A percentile compares a stretch with the other conserved stretches of the same genome.
phyloP scores from a whole-genome alignment of 2,888 invertebrate species.

The Tupiocoris notatus region DNA sequence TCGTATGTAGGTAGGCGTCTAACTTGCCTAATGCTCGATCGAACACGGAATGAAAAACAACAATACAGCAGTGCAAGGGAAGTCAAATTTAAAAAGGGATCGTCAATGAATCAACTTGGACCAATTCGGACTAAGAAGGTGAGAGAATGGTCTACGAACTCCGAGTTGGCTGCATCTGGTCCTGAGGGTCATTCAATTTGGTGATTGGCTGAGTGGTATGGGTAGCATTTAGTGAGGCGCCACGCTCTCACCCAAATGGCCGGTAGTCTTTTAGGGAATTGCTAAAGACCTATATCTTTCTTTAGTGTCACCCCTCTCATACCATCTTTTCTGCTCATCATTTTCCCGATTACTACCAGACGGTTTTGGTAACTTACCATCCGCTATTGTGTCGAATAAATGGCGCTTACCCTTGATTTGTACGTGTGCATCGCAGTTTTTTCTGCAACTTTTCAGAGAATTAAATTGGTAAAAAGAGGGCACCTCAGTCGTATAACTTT shows the following conservation, averaged over 20 bases:
- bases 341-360: neutral
- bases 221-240: slow-evolving; percentile 26
- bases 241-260: slow-evolving; percentile 36
- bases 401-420: too few relatives aligned
- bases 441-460: too few relatives aligned
- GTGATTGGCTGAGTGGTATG: neutral
- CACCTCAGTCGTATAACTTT: too few relatives aligned
- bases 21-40: too few relatives aligned
- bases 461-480: too few relatives aligned
- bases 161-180: neutral
- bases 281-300: slow-evolving; percentile 31
- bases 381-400: too few relatives aligned
- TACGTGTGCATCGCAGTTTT: too few relatives aligned
- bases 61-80: too few relatives aligned
- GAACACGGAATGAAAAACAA: too few relatives aligned
- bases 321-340: neutral
- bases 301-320: neutral
- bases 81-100: neutral
- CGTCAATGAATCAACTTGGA: neutral
- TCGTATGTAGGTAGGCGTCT: too few relatives aligned
- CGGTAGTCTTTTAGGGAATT: slow-evolving; percentile 30
- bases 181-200: neutral
- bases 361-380: too few relatives aligned
- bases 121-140: neutral
- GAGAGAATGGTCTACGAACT: neutral